Evolutionary conservation across 2,888 invertebrate genomes (phyloP), one percentile per base, ranked within the genome.

Genomic region (Pomacea canaliculata): DNA sequence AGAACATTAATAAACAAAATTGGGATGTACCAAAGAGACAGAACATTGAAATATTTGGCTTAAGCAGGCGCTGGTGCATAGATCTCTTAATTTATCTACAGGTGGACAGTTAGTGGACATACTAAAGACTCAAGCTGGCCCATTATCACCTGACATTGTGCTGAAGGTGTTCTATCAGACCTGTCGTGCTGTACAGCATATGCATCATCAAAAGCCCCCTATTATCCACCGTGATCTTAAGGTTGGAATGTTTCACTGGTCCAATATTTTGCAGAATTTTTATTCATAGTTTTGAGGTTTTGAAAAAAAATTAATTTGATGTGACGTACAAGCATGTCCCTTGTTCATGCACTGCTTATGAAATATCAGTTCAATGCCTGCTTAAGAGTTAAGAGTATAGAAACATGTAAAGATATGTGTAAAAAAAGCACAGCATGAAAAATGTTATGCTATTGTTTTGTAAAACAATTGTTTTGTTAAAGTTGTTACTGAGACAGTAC

Each of bases 211-310:
- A 91, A 93, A 93, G 69, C 96, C 97, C 65, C 95, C 97, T n/a
- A 95, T 99, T 79, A 94, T 96, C 70, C 99, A 99, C 92, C 93
- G 98, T 87, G 99, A 99, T 93, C 94, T 99, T 86, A 99, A 99
- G 93, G 94, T 95, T 37, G 37, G 37, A 5, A 37, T 37, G 37
- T 37, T 37, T 37, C 37, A 37, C 37, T 37, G 37, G 5, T 37
- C 5, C 3, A 19, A 63, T 7, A 27, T n/a, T 63, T 19, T 16
- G 63, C 10, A 12, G 12, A 63, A 63, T 10, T 63, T 46, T 9
- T 13, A 16, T 56, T 56, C 51, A 37, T 37, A 13, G 51, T 56
- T 56, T 56, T 16, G 12, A 56, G 16, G 2, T 56, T 56, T 13
- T 10, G 51, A 56, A 7, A 56, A 13, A 13, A 56, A 56, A 56